Evolutionary conservation across 2,797 vertebrate species (phyloP).

Genomic region (Miichthys miiuy): DNA sequence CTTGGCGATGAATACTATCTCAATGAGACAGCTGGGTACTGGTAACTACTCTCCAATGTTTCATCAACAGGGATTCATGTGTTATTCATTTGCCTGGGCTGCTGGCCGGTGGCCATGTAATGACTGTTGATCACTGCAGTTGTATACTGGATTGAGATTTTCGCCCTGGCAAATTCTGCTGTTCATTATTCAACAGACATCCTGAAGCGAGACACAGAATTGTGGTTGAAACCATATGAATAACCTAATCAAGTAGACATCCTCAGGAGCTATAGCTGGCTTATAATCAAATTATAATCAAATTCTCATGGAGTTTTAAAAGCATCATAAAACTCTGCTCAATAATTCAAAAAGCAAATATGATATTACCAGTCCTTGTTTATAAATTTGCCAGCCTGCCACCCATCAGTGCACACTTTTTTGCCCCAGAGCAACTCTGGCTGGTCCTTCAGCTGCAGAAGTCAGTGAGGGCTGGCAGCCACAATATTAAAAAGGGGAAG

Average conservation of each 20-base stretch:
- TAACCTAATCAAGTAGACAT: constrained; percentile 76
- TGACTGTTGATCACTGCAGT: constrained; percentile 80
- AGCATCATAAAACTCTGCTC: constrained; percentile 85
- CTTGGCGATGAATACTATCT: constrained; percentile 73
- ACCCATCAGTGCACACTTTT: constrained; percentile 71
- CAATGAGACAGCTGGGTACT: constrained; percentile 80
- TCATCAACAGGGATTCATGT: constrained; percentile 84
- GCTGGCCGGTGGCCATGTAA: constrained; percentile 76
- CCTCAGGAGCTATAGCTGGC: constrained; percentile 71
- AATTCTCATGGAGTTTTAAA: constrained; percentile 72
- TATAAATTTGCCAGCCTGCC: constrained; percentile 78
- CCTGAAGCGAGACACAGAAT: constrained; percentile 52
- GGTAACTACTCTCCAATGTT: constrained; percentile 83
- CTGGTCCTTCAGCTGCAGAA: constrained; percentile 74
- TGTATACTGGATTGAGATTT: constrained; percentile 75
- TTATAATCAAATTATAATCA: constrained; percentile 81
- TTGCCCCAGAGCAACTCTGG: constrained; percentile 72
- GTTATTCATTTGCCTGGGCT: constrained; percentile 79
- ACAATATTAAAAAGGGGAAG: constrained; percentile 80
- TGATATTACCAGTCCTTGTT: constrained; percentile 84
- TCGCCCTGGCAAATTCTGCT: constrained; percentile 62
- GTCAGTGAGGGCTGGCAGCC: constrained; percentile 68
- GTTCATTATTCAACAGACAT: constrained; percentile 73
- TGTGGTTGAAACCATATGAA: constrained; percentile 72
- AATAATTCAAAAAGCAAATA: constrained; percentile 88